These are phyloP conservation scores for Aporrectodea caliginosa DNA, from an alignment of 1,140 invertebrate species.

Conservation along the genomic window DNA sequence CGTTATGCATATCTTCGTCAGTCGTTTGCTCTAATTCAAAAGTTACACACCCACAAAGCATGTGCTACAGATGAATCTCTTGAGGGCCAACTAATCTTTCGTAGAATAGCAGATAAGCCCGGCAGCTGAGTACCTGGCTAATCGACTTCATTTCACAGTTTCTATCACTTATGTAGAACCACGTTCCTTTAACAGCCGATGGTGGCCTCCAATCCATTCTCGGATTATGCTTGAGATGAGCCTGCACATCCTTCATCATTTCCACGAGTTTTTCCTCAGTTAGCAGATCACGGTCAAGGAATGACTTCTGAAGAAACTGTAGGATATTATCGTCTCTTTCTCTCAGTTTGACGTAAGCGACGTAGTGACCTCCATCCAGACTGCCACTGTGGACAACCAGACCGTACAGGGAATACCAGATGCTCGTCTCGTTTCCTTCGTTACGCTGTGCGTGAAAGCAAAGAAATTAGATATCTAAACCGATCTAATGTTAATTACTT, in stretches of 20 bases:
- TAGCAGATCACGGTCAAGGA: slow-evolving; percentile 27
- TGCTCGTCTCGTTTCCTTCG: slow-evolving; percentile 54
- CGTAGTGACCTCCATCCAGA: slow-evolving; percentile 88
- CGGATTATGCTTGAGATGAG: slow-evolving; percentile 29
- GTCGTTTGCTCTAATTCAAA: too few relatives aligned
- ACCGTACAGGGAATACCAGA: slow-evolving; percentile 87
- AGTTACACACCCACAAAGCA: too few relatives aligned
- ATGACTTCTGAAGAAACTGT: slow-evolving; percentile 46
- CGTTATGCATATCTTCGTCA: too few relatives aligned
- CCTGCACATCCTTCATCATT: slow-evolving; percentile 36
- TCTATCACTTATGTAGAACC: slow-evolving; percentile 91
- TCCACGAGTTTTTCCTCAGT: slow-evolving; percentile 41
- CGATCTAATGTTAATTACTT: too few relatives aligned
- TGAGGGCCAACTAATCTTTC: slow-evolving; percentile 61
- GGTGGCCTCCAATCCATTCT: too few relatives aligned
- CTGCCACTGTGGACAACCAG: slow-evolving; percentile 90
- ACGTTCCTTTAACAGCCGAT: slow-evolving; percentile 63
- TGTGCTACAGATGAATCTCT: too few relatives aligned
- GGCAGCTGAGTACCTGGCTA: slow-evolving; percentile 73
- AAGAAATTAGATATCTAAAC: too few relatives aligned
- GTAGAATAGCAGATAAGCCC: slow-evolving; percentile 98
- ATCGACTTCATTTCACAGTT: slow-evolving; percentile 67
- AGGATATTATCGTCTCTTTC: slow-evolving; percentile 42
- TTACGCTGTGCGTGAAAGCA: too few relatives aligned
- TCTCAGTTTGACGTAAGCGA: slow-evolving; percentile 73